Base-by-base conservation (phyloP, 2,888 invertebrate species). In the Aleiodes testaceus region DNA sequence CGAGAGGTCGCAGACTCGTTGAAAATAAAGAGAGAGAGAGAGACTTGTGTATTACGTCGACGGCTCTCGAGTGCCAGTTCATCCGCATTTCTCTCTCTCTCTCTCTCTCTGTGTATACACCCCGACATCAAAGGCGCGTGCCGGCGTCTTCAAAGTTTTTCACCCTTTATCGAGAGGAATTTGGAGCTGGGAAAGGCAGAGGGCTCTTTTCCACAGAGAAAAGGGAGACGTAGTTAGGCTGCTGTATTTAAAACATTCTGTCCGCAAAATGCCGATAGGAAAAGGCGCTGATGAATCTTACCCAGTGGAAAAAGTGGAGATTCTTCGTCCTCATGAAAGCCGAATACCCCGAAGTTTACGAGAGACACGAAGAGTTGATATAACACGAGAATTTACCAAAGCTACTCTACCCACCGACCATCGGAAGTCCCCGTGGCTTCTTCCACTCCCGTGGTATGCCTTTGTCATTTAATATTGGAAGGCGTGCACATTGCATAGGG, bases 401-500 rank as follows among this genome's bases (percentile, higher is more conserved):
- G 74, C 78, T 79, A 72, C 72, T 77, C 82, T 79, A 79, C 79
- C 79, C 73, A 74, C 26, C 72, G 47, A 66, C 79, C 50, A 20
- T 50, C 50, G 66, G 18, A 69, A 49, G 50, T 50, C 22, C 52
- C 44, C 42, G 26, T 55, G 63, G 61, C 76, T 52, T 72, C 77
- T 74, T 74, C 70, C 26, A 26, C 76, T 70, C 75, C 78, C 74
- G 73, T 81, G 87, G 87, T 87, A 87, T 87, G 84, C 87, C 86
- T 87, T 87, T 87, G 87, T 87, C 87, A 86, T 87, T 85, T 86
- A 86, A 87, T 87, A 87, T 86, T 82, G 82, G 82, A 81, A 78
- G 26, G 26, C 30, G n/a, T 53, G 20, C 9, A 36, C 53, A 53
- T 53, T 36, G 36, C 53, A 30, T 18, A 18, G 82, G 87, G 87